Evolutionary conservation across 2,797 vertebrate species (phyloP).

Genomic region (Moxostoma hubbsi): DNA sequence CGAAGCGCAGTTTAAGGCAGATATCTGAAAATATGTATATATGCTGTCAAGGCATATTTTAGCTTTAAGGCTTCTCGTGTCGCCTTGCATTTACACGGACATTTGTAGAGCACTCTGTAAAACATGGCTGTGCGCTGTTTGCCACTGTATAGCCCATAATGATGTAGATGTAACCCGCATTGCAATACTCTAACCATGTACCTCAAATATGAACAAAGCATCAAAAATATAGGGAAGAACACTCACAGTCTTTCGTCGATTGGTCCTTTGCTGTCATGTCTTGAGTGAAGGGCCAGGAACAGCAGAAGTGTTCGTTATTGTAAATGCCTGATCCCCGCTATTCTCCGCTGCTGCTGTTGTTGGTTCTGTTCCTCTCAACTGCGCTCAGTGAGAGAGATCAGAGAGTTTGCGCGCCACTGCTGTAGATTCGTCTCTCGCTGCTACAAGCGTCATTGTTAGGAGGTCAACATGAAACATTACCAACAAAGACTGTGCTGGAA

Average conservation of each 20-base stretch:
- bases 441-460: neutral
- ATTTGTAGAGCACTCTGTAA: constrained; percentile 52
- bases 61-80: constrained; percentile 1
- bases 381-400: constrained; percentile 66
- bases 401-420: constrained; percentile 27
- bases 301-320: constrained; percentile 59
- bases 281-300: constrained; percentile 56
- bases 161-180: constrained; percentile 20
- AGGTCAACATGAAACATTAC: constrained; percentile 18
- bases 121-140: constrained; percentile 68
- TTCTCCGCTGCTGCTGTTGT: constrained; percentile 38
- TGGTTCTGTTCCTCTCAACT: constrained; percentile 61
- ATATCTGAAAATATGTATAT: neutral
- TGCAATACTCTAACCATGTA: constrained; percentile 40
- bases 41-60: constrained; percentile 29
- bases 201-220: constrained; percentile 35
- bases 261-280: constrained; percentile 72
- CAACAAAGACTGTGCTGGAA: neutral
- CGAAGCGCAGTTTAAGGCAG: neutral
- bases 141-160: constrained; percentile 45
- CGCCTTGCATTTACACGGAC: constrained; percentile 24
- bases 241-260: constrained; percentile 75
- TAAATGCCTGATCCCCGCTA: constrained; percentile 57
- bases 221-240: constrained; percentile 40
- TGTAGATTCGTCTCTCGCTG: constrained; percentile 10